phyloP scores from a whole-genome alignment of 2,113 vertebrate genomes.

The Hemichromis elongatus region DNA sequence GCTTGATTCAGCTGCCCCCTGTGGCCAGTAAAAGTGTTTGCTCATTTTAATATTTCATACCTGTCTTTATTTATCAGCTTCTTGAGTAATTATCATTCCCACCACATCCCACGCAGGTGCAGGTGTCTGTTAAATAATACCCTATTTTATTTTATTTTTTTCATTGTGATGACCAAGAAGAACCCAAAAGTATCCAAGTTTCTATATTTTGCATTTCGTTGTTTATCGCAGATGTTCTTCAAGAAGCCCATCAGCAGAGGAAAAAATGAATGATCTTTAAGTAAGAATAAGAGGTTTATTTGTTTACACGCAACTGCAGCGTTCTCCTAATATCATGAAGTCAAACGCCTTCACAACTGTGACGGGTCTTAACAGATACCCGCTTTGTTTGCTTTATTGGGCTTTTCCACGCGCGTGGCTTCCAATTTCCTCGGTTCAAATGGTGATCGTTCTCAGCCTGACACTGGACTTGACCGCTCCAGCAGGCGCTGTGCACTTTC shows the following conservation, averaged over 20 bases:
- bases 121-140: neutral
- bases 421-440: constrained; percentile 48
- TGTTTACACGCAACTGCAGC: constrained; percentile 21
- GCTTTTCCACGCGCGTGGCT: constrained; percentile 29
- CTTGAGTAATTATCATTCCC: neutral
- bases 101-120: neutral
- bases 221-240: neutral
- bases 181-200: neutral
- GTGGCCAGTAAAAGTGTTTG: neutral
- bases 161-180: neutral
- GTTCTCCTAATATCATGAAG: constrained; percentile 34
- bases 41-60: neutral
- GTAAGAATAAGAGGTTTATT: constrained; percentile 7
- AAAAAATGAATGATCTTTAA: neutral
- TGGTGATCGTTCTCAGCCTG: constrained; percentile 8
- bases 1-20: neutral
- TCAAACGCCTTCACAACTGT: constrained; percentile 32
- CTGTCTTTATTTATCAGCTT: neutral
- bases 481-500: neutral
- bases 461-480: constrained; percentile 1
- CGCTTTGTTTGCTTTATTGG: constrained; percentile 32
- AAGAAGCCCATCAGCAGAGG: neutral
- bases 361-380: constrained; percentile 24
- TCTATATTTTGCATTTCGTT: neutral
- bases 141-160: neutral